phyloP scores from a whole-genome alignment of 2,113 vertebrate genomes.

The Ascaphus truei region DNA sequence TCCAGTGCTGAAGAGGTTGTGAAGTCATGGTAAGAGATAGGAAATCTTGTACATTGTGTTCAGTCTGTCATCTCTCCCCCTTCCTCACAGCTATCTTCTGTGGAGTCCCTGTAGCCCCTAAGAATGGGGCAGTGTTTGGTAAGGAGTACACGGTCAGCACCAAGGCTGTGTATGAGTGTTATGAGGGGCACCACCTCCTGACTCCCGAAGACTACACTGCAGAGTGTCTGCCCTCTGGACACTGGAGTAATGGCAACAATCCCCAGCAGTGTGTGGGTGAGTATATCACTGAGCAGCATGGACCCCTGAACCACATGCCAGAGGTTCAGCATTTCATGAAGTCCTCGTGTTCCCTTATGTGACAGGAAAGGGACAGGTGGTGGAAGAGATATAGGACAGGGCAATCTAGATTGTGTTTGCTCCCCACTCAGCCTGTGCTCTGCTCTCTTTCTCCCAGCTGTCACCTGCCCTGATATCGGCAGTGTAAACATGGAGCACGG shows the following conservation, averaged over 20 bases:
- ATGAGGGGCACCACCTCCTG: constrained; percentile 80
- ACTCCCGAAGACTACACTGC: constrained; percentile 60
- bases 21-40: too few species aligned
- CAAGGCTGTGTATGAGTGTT: constrained; percentile 83
- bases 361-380: too few species aligned
- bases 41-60: too few species aligned
- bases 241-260: constrained; percentile 82
- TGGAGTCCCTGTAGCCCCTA: constrained; percentile 81
- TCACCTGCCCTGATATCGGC: constrained; percentile 82
- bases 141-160: constrained; percentile 90
- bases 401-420: not conserved
- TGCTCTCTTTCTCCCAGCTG: constrained; percentile 56
- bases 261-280: constrained; percentile 83
- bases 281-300: constrained; percentile 43
- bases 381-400: too few species aligned
- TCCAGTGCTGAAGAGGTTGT: too few species aligned
- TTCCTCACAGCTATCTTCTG: constrained; percentile 80
- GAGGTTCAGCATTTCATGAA: too few species aligned
- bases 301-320: too few species aligned
- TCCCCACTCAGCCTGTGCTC: not conserved
- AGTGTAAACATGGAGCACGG: constrained; percentile 86
- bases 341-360: too few species aligned
- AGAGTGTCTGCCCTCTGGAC: constrained; percentile 79
- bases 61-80: too few species aligned
- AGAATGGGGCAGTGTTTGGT: constrained; percentile 82